A percentile compares a stretch with the other conserved stretches of the same genome.
Conservation (phyloP, 2,113 vertebrate genomes). For the Ptyas mucosa region DNA sequence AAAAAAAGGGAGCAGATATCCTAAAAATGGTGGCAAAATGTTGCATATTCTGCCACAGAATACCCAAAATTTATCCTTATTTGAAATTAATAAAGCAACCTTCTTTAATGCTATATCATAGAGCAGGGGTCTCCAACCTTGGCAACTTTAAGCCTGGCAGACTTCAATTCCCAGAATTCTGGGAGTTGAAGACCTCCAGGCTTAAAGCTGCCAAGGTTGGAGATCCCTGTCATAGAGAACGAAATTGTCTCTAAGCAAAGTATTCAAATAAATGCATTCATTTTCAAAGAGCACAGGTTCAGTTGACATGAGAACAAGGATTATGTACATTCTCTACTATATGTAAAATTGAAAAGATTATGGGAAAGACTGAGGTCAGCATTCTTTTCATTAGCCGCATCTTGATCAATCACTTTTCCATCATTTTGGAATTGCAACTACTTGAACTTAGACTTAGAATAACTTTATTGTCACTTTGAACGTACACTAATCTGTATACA, state of each 20-base stretch:
- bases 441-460: too few relatives aligned
- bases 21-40: neutral
- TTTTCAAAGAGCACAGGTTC: neutral
- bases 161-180: too few relatives aligned
- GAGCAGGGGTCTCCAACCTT: too few relatives aligned
- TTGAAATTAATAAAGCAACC: neutral
- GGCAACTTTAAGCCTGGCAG: too few relatives aligned
- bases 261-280: neutral
- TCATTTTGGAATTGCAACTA: neutral
- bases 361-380: neutral
- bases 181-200: too few relatives aligned
- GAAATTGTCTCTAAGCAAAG: neutral
- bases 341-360: neutral
- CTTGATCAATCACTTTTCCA: neutral
- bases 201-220: too few relatives aligned
- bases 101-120: neutral
- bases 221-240: neutral
- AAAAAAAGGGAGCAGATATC: neutral
- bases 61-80: neutral
- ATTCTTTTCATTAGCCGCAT: neutral
- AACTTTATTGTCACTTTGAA: too few relatives aligned
- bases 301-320: neutral
- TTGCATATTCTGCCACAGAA: neutral
- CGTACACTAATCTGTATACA: too few relatives aligned
- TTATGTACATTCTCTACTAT: neutral